Percentiles rank a stretch among this genome's conserved stretches.
These are phyloP conservation scores for Anhinga anhinga DNA, from an alignment of 2,113 vertebrate genomes.

Conservation along the genomic window DNA sequence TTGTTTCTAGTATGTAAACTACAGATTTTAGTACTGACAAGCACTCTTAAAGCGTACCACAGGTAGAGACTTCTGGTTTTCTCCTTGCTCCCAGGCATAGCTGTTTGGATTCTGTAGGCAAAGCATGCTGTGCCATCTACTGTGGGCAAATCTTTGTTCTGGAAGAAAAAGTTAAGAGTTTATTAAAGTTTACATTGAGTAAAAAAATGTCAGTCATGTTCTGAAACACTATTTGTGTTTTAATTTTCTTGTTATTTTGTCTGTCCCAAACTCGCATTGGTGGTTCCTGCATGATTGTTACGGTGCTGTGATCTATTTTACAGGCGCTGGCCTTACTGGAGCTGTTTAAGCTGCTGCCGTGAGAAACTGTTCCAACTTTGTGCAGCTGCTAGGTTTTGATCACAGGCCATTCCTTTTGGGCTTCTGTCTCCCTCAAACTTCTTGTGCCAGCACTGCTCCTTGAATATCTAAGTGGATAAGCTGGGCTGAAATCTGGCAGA, in stretches of 20 bases:
- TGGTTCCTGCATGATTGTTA: background rate
- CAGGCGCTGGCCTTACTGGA: background rate
- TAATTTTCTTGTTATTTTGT: background rate
- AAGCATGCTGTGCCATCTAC: background rate
- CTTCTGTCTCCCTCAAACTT: background rate
- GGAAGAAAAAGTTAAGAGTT: background rate
- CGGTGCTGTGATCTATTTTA: background rate
- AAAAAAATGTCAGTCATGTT: background rate
- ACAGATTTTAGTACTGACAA: background rate
- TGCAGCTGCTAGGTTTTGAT: background rate
- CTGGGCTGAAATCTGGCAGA: background rate
- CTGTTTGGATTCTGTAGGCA: background rate
- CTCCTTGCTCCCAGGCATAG: background rate
- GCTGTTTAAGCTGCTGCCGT: background rate
- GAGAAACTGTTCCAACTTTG: background rate
- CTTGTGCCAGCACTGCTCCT: background rate
- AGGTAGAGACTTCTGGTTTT: background rate
- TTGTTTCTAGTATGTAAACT: background rate
- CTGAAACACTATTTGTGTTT: background rate
- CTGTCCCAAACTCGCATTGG: background rate
- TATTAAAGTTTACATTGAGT: background rate
- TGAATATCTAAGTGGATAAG: background rate
- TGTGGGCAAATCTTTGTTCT: background rate
- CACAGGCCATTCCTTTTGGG: background rate
- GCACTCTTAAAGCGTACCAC: background rate